phyloP scores from a whole-genome alignment of 2,888 invertebrate genomes.

The Harpalus rufipes region DNA sequence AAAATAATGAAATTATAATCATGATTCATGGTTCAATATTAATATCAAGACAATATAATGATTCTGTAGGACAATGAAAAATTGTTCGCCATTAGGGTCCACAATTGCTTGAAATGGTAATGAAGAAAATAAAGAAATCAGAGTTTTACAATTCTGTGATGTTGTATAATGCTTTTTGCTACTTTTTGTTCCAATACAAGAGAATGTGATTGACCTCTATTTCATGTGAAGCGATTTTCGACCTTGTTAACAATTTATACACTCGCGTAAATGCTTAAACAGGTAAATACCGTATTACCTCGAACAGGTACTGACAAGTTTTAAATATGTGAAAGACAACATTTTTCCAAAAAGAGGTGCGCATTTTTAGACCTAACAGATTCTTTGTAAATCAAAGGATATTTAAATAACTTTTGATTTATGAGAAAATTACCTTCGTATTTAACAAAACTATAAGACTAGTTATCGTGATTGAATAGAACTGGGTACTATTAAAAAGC shows the following conservation, averaged over 20 bases:
- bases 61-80: background rate
- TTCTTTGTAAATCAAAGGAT: no score
- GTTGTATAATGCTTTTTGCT: background rate
- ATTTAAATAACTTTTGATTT: no score
- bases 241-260: background rate
- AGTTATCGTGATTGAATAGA: no score
- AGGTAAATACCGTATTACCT: background rate
- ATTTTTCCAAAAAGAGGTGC: background rate
- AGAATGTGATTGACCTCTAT: constrained; percentile 5
- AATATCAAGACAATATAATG: no score
- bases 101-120: constrained; percentile 56
- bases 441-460: no score
- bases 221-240: background rate
- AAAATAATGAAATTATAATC: no score
- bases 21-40: no score
- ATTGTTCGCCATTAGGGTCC: constrained; percentile 9
- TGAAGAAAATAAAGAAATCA: constrained; percentile 5
- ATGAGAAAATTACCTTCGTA: no score
- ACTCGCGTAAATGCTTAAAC: background rate
- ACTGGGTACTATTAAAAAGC: no score
- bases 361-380: no score
- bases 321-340: background rate
- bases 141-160: constrained; percentile 20
- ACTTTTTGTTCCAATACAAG: constrained; percentile 3
- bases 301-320: background rate